phyloP scores from a whole-genome alignment of 2,888 invertebrate species.

The Athripsodes cinereus region DNA sequence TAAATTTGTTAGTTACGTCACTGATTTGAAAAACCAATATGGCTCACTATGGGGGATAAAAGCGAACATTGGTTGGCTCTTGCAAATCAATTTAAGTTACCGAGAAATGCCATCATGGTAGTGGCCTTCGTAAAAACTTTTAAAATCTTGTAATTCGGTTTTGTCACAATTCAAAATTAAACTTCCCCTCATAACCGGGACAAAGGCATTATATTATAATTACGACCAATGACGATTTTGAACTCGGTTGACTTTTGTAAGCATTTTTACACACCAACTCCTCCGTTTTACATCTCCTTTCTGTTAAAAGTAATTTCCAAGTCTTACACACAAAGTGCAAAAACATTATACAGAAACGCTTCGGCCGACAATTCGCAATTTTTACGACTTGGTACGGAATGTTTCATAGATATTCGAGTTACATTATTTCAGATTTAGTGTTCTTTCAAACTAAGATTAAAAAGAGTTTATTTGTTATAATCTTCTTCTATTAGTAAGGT shows the following conservation, averaged over 20 bases:
- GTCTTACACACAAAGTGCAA: background rate
- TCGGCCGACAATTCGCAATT: background rate
- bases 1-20: too few relatives aligned
- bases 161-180: slow-evolving; percentile 26
- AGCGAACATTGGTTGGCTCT: slow-evolving; percentile 12
- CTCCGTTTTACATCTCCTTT: too few relatives aligned
- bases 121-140: slow-evolving; percentile 19
- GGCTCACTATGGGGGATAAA: slow-evolving; percentile 19
- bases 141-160: slow-evolving; percentile 27
- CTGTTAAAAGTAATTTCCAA: background rate
- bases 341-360: background rate
- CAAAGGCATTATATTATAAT: slow-evolving; percentile 23
- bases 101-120: background rate
- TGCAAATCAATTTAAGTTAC: slow-evolving; percentile 19
- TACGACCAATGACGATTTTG: slow-evolving; percentile 16
- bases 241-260: slow-evolving; percentile 14
- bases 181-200: slow-evolving; percentile 19
- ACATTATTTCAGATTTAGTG: too few relatives aligned
- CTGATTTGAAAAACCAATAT: slow-evolving; percentile 6
- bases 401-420: too few relatives aligned
- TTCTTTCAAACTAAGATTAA: too few relatives aligned
- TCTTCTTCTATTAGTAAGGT: too few relatives aligned
- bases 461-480: too few relatives aligned
- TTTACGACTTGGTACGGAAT: background rate
- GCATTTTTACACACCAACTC: slow-evolving; percentile 6